A percentile compares a stretch with the other conserved stretches of the same genome.
Conservation (phyloP, 2,797 vertebrate species). For the Yasuhikotakia modesta region DNA sequence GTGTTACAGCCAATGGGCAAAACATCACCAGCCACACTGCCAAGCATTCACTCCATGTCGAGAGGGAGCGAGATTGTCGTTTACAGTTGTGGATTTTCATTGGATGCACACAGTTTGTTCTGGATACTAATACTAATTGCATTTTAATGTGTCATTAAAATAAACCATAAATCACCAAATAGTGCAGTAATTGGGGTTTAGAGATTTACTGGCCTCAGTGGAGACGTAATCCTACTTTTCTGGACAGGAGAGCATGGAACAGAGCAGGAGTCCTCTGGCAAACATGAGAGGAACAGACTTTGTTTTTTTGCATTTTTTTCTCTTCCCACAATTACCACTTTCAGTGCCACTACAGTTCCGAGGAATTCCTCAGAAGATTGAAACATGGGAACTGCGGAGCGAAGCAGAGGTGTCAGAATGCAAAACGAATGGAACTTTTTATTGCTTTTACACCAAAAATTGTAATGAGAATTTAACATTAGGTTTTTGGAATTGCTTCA, state of each 20-base stretch:
- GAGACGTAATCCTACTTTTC: conserved; percentile 72
- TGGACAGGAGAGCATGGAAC: conserved; percentile 52
- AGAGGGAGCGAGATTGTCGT: conserved; percentile 47
- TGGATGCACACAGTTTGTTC: conserved; percentile 76
- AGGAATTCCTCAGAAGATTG: conserved; percentile 53
- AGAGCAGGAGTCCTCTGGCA: conserved; percentile 61
- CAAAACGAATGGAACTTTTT: conserved; percentile 22
- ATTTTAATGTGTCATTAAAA: conserved; percentile 82
- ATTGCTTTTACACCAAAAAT: conserved; percentile 7
- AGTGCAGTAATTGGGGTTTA: conserved; percentile 74
- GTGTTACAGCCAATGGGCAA: conserved; percentile 58
- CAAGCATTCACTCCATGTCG: conserved; percentile 57
- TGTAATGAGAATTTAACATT: conserved; percentile 3
- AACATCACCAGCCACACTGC: conserved; percentile 51
- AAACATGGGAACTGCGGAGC: conserved; percentile 24
- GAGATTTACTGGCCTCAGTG: conserved; percentile 70
- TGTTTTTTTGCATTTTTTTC: conserved; percentile 3
- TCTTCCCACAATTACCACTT: conserved; percentile 40
- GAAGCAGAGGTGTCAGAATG: conserved; percentile 35
- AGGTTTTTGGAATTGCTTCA: neutral
- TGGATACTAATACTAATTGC: conserved; percentile 79
- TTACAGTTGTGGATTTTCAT: conserved; percentile 68
- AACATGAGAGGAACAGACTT: conserved; percentile 51
- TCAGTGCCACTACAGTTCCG: conserved; percentile 52
- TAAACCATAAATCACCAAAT: conserved; percentile 80